phyloP scores from a whole-genome alignment of 2,888 invertebrate species.

The Synergus japonicus region DNA sequence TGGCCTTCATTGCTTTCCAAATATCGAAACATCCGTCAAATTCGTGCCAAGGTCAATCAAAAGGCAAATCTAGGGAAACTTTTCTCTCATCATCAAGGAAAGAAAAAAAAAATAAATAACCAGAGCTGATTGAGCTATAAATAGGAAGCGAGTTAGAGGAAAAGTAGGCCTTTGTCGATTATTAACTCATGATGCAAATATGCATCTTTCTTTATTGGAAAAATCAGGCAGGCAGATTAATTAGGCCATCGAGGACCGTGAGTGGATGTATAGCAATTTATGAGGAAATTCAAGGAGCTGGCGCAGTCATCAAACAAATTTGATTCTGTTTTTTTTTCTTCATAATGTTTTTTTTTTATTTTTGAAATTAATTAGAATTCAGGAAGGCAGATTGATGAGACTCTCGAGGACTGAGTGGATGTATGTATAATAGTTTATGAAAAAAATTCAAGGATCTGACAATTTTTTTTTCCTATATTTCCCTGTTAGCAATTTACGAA shows the following conservation, averaged over 20 bases:
- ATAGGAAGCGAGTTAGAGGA: neutral
- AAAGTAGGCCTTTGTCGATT: neutral
- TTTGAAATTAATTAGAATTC: too few species aligned
- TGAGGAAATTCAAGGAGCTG: neutral
- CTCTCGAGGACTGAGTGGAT: too few species aligned
- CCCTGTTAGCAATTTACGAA: too few species aligned
- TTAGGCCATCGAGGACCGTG: neutral
- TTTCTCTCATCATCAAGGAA: neutral
- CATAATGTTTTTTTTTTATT: too few species aligned
- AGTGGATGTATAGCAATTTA: neutral
- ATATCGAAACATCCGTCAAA: neutral
- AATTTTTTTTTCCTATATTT: too few species aligned
- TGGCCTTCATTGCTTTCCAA: neutral
- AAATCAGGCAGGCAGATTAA: conserved; percentile 1
- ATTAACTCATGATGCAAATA: conserved; percentile 1
- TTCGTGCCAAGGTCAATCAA: conserved; percentile 2
- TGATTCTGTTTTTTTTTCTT: too few species aligned
- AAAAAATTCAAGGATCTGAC: too few species aligned
- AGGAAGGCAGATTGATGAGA: too few species aligned
- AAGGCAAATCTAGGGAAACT: neutral
- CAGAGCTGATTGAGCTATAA: neutral
- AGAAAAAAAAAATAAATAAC: neutral
- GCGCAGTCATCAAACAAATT: too few species aligned
- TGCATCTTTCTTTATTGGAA: neutral
- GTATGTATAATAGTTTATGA: too few species aligned